Evolutionary conservation across 1,140 invertebrate genomes (phyloP), one percentile per base, ranked within the genome.

Genomic region (Ephestia elutella): DNA sequence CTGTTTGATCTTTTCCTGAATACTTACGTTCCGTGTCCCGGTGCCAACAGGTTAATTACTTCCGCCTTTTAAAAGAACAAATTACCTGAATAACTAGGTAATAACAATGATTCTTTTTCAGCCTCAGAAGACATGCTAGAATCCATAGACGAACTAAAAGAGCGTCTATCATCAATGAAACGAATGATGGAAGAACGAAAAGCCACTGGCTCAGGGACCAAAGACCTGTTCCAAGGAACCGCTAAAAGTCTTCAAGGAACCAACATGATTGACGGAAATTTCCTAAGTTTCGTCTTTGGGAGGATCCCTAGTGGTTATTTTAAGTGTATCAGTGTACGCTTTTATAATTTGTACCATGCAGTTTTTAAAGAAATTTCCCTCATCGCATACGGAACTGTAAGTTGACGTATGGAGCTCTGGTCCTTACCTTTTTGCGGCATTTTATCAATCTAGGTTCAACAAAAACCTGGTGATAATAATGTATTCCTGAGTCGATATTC

Each of bases 261-360:
- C 5, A 92, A 91, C 19, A 92, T 95, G 66, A 95, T 96, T 44
- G 94, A 95, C 71, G 94, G 93, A 0, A 94, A 93, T 73, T 95
- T 96, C 72, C 85, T 96, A 0, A 95, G 94, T 62, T 91, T 94
- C 66, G 94, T 95, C 17, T 96, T 96, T 70, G n/a, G 92, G 91
- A 4, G 91, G 92, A 0, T 94, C 94, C 0, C 86, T 96, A 2
- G 66, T 93, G 3, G 91, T 95, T n/a, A 95, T 96, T 48, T 73
- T 96, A 0, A 92, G 92, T 62, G 95, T 96, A 51, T 95, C 94
- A 49, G 90, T 93, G 1, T 96, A 96, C 70, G 95, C 95, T 96
- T 96, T 78, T 95, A 95, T 68, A 95, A 94, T 82, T 87, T 96
- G 0, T 96, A 95, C 71, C 90, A 92, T 65, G 95, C 95, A 7